Percentiles rank a stretch among this genome's conserved stretches.
These are phyloP conservation scores for Ericerus pela DNA, from an alignment of 1,140 invertebrate genomes.

Conservation along the genomic window DNA sequence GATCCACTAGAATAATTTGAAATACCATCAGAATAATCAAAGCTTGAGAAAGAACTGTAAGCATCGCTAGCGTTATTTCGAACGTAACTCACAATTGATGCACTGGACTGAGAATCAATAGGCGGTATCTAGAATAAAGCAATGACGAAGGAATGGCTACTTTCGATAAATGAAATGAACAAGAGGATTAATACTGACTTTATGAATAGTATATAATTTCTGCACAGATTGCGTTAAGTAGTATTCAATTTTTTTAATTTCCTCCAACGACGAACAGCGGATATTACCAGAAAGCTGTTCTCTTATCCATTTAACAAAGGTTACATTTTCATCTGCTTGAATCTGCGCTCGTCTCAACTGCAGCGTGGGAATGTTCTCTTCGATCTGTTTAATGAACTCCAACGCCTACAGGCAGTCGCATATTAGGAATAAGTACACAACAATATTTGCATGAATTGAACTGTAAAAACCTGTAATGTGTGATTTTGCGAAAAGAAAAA, in stretches of 20 bases:
- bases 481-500: neutral
- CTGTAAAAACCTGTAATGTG: neutral
- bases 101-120: too few species aligned
- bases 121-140: too few species aligned
- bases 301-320: constrained; percentile 1
- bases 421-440: neutral
- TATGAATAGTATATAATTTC: neutral
- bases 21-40: neutral
- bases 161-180: too few species aligned
- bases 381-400: neutral
- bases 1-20: neutral
- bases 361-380: neutral
- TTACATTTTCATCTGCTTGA: neutral
- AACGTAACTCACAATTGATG: neutral
- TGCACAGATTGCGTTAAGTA: neutral
- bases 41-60: neutral
- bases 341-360: neutral
- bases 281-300: constrained; percentile 2
- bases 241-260: neutral
- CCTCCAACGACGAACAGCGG: neutral
- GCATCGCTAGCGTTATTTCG: neutral
- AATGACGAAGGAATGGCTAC: too few species aligned
- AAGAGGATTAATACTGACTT: neutral
- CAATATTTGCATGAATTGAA: neutral
- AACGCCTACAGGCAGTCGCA: neutral